A percentile compares a stretch with the other conserved stretches of the same genome.
Conservation (phyloP, 2,888 invertebrate genomes). For the Taenaris catops region DNA sequence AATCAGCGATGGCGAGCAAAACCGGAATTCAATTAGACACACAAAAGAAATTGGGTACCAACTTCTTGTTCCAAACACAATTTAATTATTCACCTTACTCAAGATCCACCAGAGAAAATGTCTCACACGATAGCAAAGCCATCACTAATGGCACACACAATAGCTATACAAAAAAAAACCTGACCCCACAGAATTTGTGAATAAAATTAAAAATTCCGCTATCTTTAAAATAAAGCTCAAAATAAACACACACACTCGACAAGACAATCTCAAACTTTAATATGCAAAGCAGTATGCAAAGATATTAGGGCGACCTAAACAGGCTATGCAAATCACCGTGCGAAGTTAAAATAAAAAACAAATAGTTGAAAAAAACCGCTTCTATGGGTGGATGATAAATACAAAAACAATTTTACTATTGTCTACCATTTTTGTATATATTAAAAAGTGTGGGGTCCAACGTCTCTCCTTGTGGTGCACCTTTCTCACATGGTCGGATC, state of each 20-base stretch:
- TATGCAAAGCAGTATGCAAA: conserved; percentile 66
- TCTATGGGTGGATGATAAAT: conserved; percentile 68
- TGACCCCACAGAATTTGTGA: conserved; percentile 58
- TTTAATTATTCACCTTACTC: conserved; percentile 66
- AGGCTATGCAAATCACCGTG: conserved; percentile 76
- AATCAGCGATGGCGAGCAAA: conserved; percentile 67
- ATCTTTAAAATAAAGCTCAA: conserved; percentile 68
- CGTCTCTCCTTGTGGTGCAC: conserved; percentile 49
- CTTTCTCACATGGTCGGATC: conserved; percentile 60
- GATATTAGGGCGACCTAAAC: conserved; percentile 51
- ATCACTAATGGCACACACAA: conserved; percentile 58
- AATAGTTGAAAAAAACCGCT: conserved; percentile 67
- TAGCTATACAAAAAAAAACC: conserved; percentile 58
- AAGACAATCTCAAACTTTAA: conserved; percentile 59
- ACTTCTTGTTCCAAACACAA: conserved; percentile 55
- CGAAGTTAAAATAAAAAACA: conserved; percentile 73
- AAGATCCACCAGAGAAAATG: conserved; percentile 40
- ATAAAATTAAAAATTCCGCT: conserved; percentile 61
- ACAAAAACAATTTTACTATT: conserved; percentile 71
- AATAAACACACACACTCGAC: conserved; percentile 60
- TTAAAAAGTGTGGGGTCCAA: conserved; percentile 49
- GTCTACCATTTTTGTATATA: conserved; percentile 50
- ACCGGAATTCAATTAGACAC: conserved; percentile 73
- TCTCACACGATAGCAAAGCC: conserved; percentile 61
- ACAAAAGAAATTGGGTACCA: conserved; percentile 71